Evolutionary conservation across 1,140 invertebrate genomes (phyloP), one percentile per base, ranked within the genome.

Genomic region (Drosophila varians): DNA sequence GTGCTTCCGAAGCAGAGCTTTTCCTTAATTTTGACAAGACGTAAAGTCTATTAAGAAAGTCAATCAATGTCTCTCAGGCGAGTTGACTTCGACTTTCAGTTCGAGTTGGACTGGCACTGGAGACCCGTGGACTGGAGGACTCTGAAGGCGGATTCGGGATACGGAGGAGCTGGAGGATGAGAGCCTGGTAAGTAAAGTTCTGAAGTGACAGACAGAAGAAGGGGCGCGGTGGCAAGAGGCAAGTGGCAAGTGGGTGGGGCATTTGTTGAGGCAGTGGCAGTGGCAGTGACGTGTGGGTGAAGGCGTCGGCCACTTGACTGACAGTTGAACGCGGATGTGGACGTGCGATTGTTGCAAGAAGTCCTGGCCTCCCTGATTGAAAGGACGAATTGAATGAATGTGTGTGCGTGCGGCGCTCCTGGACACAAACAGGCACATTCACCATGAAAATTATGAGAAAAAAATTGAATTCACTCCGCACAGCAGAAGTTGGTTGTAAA

Each of bases 21-120:
- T 89, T 74, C 84, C 72, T 86, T 89, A 86, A 77, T 82, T 84
- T 82, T 89, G 86, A 89, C 80, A 89, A 86, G 80, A 89, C 77
- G 47, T 82, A 89, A 89, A 86, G 86, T 89, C 80, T 86, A 89
- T 89, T 89, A 89, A 89, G 80, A 89, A 89, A 89, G 86, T 89
- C 86, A 89, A 89, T 89, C 86, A 89, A 89, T 89, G 86, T 89
- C 86, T 89, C 66, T 76, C 86, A 71, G 66, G 66, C 68, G 74
- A 80, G 84, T 75, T 89, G 76, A 75, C 76, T 89, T 84, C 68
- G 60, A 80, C 71, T 75, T 75, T 52, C 65, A 49, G 52, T 36
- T 51, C 65, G 46, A 55, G 68, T 61, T 72, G 55, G 36, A 72
- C 60, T 60, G 69, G 23, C 51, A 38, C 60, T 40, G 55, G 57